Conservation (phyloP, 2,113 vertebrate species). For the Atherinomorus stipes region DNA sequence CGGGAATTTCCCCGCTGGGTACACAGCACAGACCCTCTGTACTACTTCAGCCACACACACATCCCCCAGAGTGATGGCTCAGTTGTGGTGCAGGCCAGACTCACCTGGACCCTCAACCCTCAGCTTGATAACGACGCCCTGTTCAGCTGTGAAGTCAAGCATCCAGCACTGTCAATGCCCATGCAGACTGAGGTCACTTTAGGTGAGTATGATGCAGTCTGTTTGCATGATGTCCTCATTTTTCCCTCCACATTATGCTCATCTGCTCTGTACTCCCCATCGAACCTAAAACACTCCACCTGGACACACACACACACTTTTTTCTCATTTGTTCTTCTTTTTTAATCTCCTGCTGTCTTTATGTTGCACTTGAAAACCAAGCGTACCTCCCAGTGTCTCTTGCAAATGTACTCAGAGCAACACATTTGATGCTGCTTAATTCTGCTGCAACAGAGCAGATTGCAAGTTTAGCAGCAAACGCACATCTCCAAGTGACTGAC, state of each 20-base stretch:
- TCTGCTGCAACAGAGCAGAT: constrained; percentile 80
- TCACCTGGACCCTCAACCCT: constrained; percentile 97
- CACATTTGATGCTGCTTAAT: constrained; percentile 81
- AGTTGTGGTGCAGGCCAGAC: constrained; percentile 92
- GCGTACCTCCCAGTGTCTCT: constrained; percentile 57
- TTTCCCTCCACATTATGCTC: not conserved
- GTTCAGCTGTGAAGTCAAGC: constrained; percentile 99
- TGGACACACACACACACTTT: constrained; percentile 1
- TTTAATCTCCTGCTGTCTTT: constrained; percentile 47
- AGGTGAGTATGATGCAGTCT: constrained; percentile 82
- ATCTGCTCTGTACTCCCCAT: constrained; percentile 5
- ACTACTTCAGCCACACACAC: constrained; percentile 92
- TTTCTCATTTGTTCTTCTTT: constrained; percentile 23
- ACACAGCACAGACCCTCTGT: constrained; percentile 90
- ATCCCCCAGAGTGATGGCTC: constrained; percentile 93
- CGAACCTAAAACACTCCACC: not conserved
- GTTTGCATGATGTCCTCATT: constrained; percentile 7
- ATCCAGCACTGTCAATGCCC: constrained; percentile 96
- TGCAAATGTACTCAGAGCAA: constrained; percentile 77
- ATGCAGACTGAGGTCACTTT: constrained; percentile 97
- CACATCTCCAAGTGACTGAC: constrained; percentile 78
- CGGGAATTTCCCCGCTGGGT: constrained; percentile 97
- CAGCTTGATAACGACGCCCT: constrained; percentile 96
- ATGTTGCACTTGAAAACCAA: constrained; percentile 23
- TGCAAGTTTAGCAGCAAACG: constrained; percentile 73